Conservation (phyloP, 2,797 vertebrate species). For the Echeneis naucrates region DNA sequence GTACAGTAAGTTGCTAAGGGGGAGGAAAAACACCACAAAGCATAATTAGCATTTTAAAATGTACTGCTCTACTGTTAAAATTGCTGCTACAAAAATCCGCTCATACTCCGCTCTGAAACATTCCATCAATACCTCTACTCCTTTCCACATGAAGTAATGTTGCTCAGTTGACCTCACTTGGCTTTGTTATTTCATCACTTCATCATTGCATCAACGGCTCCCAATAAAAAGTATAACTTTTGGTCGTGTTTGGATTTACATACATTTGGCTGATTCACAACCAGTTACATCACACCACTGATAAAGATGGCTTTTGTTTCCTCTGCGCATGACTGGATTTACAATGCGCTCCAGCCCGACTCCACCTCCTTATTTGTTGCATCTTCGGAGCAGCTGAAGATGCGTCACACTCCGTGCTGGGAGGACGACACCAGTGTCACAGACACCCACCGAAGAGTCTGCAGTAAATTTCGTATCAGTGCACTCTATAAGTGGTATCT, state of each 20-base stretch:
- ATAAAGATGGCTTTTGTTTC: neutral
- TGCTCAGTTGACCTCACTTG: neutral
- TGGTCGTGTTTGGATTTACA: no score
- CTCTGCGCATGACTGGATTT: neutral
- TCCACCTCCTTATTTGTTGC: neutral
- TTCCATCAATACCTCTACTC: neutral
- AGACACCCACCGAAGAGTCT: neutral
- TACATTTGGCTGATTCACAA: neutral
- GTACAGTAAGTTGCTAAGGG: no score
- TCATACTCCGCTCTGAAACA: no score
- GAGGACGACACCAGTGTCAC: neutral
- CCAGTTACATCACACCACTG: neutral
- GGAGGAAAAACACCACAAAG: no score
- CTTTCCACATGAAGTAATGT: neutral
- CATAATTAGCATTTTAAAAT: no score
- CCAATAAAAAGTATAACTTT: no score
- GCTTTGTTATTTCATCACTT: no score
- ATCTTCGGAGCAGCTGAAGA: neutral
- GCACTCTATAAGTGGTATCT: slow-evolving; percentile 4
- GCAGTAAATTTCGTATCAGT: slow-evolving; percentile 1
- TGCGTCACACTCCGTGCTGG: neutral
- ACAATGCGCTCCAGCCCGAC: neutral
- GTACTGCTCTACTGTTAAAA: no score
- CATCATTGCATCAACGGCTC: no score
- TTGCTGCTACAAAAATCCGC: no score